Evolutionary conservation across 2,888 invertebrate genomes (phyloP).

Genomic region (Drosophila cognata): DNA sequence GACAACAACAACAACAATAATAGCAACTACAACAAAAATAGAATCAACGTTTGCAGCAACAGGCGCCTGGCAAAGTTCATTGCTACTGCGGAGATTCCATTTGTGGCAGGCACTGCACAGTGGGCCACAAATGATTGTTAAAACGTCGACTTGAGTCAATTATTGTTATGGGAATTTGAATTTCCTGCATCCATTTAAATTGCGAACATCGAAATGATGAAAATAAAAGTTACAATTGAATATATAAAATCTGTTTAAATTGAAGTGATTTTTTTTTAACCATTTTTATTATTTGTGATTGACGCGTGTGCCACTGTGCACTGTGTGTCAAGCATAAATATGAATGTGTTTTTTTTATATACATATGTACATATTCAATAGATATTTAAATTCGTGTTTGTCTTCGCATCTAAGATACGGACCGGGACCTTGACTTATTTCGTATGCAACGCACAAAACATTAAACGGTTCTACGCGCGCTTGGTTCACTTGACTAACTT

Average conservation of each 20-base stretch:
- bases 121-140: conserved; percentile 9
- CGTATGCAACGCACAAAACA: conserved; percentile 67
- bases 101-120: conserved; percentile 32
- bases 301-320: conserved; percentile 7
- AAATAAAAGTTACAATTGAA: background rate
- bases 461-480: conserved; percentile 49
- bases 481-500: conserved; percentile 23
- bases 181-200: background rate
- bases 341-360: conserved; percentile 24
- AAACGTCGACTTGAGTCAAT: background rate
- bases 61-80: conserved; percentile 65
- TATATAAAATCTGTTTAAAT: too few species aligned
- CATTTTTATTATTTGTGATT: background rate
- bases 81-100: conserved; percentile 39
- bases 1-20: background rate
- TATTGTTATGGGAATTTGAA: background rate
- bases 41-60: conserved; percentile 27
- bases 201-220: background rate
- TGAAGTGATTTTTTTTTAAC: too few species aligned
- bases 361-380: background rate
- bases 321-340: conserved; percentile 32
- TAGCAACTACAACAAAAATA: conserved; percentile 1
- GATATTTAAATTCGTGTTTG: background rate
- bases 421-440: conserved; percentile 75
- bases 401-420: conserved; percentile 30